Conservation (phyloP, 30 jellyfish, hydroid and myxozoan species). For the Aurelia aurita complex sp. Pacific region DNA sequence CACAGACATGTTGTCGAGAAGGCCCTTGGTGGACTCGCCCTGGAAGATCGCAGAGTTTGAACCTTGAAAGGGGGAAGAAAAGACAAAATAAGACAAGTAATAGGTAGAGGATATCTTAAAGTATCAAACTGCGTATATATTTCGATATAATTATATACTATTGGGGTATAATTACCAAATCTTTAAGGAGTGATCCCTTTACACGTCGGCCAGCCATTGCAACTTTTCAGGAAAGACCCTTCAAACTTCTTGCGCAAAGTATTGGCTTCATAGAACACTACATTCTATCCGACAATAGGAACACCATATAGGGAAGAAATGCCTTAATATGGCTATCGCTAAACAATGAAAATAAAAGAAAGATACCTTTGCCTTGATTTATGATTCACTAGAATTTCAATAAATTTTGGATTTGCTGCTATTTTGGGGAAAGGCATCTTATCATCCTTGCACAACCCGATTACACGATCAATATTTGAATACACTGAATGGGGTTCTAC, state of each 20-base stretch:
- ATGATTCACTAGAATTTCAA: neutral
- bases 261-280: neutral
- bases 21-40: neutral
- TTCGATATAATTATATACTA: neutral
- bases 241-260: neutral
- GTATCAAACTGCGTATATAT: no score
- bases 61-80: slow-evolving; percentile 12
- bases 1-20: slow-evolving; percentile 53
- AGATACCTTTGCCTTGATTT: neutral
- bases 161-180: slow-evolving; percentile 20
- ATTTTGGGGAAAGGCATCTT: no score
- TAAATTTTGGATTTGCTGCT: no score
- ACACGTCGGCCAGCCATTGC: slow-evolving; percentile 20
- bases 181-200: neutral
- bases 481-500: no score
- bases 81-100: neutral
- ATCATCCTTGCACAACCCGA: no score
- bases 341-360: neutral
- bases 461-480: no score
- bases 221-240: neutral
- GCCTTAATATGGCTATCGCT: neutral
- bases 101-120: neutral
- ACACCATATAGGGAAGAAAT: neutral
- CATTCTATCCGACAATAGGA: neutral
- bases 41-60: slow-evolving; percentile 7